Evolutionary conservation across 2,113 vertebrate species (phyloP), one percentile per base, ranked within the genome.

Genomic region (Oplegnathus fasciatus): DNA sequence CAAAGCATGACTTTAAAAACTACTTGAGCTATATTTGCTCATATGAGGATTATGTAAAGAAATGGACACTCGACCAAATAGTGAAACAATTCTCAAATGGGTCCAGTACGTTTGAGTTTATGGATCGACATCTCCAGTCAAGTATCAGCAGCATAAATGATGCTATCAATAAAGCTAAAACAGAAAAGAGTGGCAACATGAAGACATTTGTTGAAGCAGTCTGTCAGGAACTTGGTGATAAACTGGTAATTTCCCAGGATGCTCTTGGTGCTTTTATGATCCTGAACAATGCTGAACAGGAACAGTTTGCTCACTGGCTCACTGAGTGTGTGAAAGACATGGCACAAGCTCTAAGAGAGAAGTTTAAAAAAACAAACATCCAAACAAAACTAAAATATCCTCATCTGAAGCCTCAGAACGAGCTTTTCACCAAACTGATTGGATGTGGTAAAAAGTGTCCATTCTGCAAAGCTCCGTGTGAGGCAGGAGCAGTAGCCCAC

Each of bases 391-490:
- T 93, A 0, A 0, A 0, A 5, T 42, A 1, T 1, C 88, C 94
- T 8, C 30, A 75, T 2, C n/a, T 93, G 17, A 89, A 91, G 3
- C 94, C 94, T 40, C 80, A 95, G 77, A 57, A 89, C 24, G 92
- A 88, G 70, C 82, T 95, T 40, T 94, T 93, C 74, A 88, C 10
- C 9, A 67, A 32, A 32, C 46, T 96, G 28, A 89, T 95, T 86
- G 96, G 95, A 64, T 96, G 96, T 87, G 95, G 95, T 3, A 76
- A 93, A 74, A 93, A 88, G 80, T 95, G 95, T 88, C 95, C 94
- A 5, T 96, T 95, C 80, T 96, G 95, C 30, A 72, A 26, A 48
- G 85, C 83, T 1, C 90, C 95, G 1, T 96, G 95, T 93, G 95
- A 95, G 18, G 91, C 91, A 24, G 94, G 91, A 81, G 93, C 83